A percentile compares a stretch with the other conserved stretches of the same genome.
phyloP scores from a whole-genome alignment of 1,140 invertebrate genomes.

The Rhopalosiphum padi region DNA sequence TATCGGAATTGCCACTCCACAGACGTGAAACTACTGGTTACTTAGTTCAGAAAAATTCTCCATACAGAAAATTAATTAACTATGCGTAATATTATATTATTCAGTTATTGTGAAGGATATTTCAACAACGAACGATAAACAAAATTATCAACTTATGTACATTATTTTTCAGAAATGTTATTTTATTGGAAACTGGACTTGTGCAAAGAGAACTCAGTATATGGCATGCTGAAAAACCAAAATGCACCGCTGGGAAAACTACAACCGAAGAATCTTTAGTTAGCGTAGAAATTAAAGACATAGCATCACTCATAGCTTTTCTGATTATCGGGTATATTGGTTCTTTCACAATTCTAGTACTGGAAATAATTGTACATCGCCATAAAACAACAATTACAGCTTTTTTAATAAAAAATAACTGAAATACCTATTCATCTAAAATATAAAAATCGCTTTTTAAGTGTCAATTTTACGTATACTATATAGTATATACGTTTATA shows the following conservation, averaged over 20 bases:
- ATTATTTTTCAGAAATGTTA: background rate
- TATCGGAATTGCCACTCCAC: conserved; percentile 62
- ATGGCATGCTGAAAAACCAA: conserved; percentile 39
- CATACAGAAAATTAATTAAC: conserved; percentile 35
- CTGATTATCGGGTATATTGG: background rate
- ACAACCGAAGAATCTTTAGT: conserved; percentile 35
- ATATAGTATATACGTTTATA: too few species aligned
- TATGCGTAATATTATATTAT: conserved; percentile 31
- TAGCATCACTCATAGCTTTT: conserved; percentile 14
- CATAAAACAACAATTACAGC: background rate
- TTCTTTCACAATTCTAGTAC: background rate
- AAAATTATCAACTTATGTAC: background rate
- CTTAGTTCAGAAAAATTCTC: conserved; percentile 31
- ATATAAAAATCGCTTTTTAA: background rate
- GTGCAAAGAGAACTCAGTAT: background rate
- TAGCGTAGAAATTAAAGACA: conserved; percentile 34
- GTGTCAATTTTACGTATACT: background rate
- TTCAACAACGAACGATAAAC: background rate
- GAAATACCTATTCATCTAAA: background rate
- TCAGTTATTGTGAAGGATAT: background rate
- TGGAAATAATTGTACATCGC: conserved; percentile 14
- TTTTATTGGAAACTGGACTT: conserved; percentile 26
- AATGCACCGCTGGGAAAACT: background rate
- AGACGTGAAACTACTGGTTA: conserved; percentile 54
- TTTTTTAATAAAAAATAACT: background rate